Evolutionary conservation across 2,113 vertebrate genomes (phyloP).

Genomic region (Varanus salvator): DNA sequence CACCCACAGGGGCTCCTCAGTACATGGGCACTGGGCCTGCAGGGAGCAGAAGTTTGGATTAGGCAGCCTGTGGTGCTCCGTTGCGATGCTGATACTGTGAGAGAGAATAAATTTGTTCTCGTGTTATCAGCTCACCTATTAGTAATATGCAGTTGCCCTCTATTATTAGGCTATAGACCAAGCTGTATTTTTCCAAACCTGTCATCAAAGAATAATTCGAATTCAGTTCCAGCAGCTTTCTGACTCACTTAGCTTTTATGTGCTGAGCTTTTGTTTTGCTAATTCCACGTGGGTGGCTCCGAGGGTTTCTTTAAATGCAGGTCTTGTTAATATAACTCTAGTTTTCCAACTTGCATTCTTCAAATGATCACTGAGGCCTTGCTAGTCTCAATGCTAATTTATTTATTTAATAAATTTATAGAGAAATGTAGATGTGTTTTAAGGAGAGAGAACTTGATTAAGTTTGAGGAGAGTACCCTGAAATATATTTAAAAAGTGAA

Average conservation of each 20-base stretch:
- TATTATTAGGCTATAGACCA: not conserved
- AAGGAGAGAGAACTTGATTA: no score
- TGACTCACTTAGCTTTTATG: not conserved
- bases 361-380: not conserved
- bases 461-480: no score
- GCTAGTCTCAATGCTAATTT: no score
- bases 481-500: no score
- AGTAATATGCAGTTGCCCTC: not conserved
- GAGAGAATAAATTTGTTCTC: not conserved
- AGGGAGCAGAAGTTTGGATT: no score
- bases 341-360: not conserved
- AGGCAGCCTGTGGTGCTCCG: not conserved
- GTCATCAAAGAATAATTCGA: not conserved
- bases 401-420: no score
- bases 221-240: constrained; percentile 10
- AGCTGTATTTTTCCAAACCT: not conserved
- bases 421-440: no score
- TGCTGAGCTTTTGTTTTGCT: not conserved
- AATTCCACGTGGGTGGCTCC: not conserved
- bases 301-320: not conserved
- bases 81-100: not conserved
- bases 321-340: not conserved
- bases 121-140: not conserved
- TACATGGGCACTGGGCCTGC: no score
- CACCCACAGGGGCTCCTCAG: no score